phyloP scores from a whole-genome alignment of 2,113 vertebrate genomes.

The Anguilla rostrata region DNA sequence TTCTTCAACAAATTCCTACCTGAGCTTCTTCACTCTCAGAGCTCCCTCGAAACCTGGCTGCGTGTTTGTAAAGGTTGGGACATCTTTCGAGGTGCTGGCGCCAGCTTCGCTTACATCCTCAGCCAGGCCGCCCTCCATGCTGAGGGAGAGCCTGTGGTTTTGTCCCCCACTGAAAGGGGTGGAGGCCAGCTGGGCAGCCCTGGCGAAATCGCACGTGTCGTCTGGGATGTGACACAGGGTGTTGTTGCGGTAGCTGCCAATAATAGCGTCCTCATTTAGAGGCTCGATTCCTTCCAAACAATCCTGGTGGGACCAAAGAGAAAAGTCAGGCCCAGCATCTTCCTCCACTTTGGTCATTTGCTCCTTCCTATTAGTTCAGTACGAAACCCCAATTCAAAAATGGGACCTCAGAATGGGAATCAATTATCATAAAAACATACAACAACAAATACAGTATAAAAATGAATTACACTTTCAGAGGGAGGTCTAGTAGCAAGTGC shows the following conservation, averaged over 20 bases:
- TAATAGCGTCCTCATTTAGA: conserved; percentile 74
- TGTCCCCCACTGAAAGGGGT: conserved; percentile 71
- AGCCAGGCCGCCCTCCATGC: neutral
- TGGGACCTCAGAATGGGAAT: neutral
- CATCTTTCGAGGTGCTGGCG: neutral
- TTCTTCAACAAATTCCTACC: neutral
- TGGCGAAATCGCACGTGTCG: conserved; percentile 78
- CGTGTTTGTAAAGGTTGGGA: neutral
- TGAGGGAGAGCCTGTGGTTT: neutral
- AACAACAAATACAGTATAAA: neutral
- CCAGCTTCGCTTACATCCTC: neutral
- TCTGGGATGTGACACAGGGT: conserved; percentile 76
- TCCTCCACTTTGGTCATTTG: neutral
- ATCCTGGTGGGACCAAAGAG: conserved; percentile 57
- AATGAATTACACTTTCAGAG: conserved; percentile 30
- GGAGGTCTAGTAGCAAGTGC: neutral
- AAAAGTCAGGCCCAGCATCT: neutral
- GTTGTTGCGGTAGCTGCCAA: conserved; percentile 69
- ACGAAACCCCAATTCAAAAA: neutral
- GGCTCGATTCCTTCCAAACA: conserved; percentile 67
- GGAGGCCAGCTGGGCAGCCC: conserved; percentile 73
- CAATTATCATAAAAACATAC: neutral
- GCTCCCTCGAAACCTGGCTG: neutral
- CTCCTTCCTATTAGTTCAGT: neutral
- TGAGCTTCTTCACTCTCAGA: conserved; percentile 17